Percentiles rank a stretch among this genome's conserved stretches.
phyloP scores from a whole-genome alignment of 2,888 invertebrate species.

The Thecocarcelia acutangulata region DNA sequence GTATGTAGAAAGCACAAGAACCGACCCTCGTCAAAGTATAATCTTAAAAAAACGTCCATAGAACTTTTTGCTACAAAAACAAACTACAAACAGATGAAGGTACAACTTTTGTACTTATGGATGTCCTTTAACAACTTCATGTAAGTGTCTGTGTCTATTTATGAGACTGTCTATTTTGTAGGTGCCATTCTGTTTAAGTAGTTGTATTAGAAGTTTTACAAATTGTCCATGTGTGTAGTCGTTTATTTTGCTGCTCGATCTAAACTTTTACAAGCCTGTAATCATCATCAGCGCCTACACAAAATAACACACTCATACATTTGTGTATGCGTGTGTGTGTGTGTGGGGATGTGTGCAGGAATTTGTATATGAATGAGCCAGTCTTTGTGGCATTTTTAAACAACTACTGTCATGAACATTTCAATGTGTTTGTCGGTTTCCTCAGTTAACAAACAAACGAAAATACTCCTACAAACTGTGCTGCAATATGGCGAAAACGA shows the following conservation, averaged over 20 bases:
- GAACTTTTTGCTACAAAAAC: neutral
- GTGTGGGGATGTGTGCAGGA: neutral
- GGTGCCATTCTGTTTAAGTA: slow-evolving; percentile 17
- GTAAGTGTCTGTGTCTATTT: neutral
- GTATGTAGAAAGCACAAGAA: too few relatives aligned
- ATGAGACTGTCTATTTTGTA: slow-evolving; percentile 2
- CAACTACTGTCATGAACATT: slow-evolving; percentile 37
- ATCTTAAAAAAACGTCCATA: neutral
- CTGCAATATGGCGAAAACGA: neutral
- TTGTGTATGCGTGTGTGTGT: neutral
- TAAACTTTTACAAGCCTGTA: slow-evolving; percentile 47
- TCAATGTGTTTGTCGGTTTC: slow-evolving; percentile 51
- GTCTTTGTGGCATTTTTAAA: slow-evolving; percentile 15
- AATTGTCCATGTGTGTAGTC: slow-evolving; percentile 56
- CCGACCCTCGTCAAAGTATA: neutral
- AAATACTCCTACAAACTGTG: slow-evolving; percentile 3
- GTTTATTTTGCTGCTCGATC: slow-evolving; percentile 21
- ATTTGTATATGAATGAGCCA: neutral
- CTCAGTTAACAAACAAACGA: slow-evolving; percentile 34
- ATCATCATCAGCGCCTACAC: slow-evolving; percentile 45
- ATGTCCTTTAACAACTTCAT: neutral
- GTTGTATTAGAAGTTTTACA: slow-evolving; percentile 40
- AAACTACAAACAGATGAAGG: slow-evolving; percentile 10
- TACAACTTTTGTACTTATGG: slow-evolving; percentile 1
- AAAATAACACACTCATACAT: neutral